Base-by-base conservation (phyloP, 2,113 vertebrate genomes). In the Thalassoma bifasciatum region DNA sequence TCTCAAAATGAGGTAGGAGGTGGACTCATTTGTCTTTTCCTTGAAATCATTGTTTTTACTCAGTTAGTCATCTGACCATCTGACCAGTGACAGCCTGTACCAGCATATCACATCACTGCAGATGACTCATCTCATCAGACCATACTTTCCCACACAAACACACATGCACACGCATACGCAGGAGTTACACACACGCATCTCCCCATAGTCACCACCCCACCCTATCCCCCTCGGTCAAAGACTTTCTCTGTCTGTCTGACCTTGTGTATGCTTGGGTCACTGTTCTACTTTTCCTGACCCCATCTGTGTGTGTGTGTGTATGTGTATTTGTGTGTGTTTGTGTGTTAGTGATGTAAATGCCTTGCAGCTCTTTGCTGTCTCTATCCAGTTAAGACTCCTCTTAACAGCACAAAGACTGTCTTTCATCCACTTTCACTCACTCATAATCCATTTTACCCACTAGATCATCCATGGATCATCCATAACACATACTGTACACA, bases 401-500 rank as follows among this genome's bases (percentile, higher is more conserved):
- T 88, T 85, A 87, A 80, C 40, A 10, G 52, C 79, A 90, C 87
- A 92, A 86, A 90, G 77, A 56, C 44, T 38, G 23, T 84, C 85
- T 80, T 86, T 92, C 82, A 88, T 89, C 87, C 86, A 82, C 78
- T 87, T 85, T 87, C 71, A 68, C 77, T 83, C 79, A 78, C 73
- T 82, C 51, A 71, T 88, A 89, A 92, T 92, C 89, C 85, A 85
- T 92, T 91, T 89, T 79, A 69, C 72, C 72, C 83, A 77, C 83
- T 76, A 73, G 75, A 83, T 88, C 86, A 86, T 81, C 78, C 78
- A 8, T 81, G 71, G 79, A 85, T 90, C 86, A 89, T 64, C 78
- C 73, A 65, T 71, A 78, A 87, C 84, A 70, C 62, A 23, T 30
- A 76, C 60, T 83, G 58, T 56, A 72, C n/a, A 70, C 68, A 37